A percentile compares a stretch with the other conserved stretches of the same genome.
phyloP scores from a whole-genome alignment of 1,140 invertebrate species.

The Eriocheir sinensis region DNA sequence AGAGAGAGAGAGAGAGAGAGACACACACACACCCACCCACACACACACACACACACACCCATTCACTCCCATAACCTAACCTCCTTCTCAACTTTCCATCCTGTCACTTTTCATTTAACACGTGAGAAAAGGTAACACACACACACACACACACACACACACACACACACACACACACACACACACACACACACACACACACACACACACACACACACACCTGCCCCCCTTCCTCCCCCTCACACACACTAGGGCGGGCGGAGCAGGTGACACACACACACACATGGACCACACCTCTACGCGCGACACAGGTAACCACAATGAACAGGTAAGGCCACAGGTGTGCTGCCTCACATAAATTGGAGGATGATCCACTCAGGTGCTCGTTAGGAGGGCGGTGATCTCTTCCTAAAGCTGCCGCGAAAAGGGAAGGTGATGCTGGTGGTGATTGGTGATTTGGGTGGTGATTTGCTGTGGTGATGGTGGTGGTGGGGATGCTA shows the following conservation, averaged over 20 bases:
- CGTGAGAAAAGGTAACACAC: background rate
- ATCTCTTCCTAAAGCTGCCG: background rate
- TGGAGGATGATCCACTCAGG: background rate
- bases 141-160: background rate
- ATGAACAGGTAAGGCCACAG: background rate
- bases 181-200: slow-evolving; percentile 37
- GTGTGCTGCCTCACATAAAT: slow-evolving; percentile 26
- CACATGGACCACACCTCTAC: background rate
- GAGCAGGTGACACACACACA: background rate
- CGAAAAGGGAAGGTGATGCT: slow-evolving; percentile 15
- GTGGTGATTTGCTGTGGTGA: no score
- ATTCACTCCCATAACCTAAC: no score
- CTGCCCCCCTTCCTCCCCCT: no score
- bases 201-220: slow-evolving; percentile 44
- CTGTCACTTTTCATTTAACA: no score
- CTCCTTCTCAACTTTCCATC: no score
- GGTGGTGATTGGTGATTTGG: slow-evolving; percentile 10
- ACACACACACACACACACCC: no score
- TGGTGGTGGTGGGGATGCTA: no score
- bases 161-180: slow-evolving; percentile 12
- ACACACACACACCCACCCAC: no score
- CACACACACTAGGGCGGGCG: no score
- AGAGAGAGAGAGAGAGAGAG: no score
- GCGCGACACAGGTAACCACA: background rate
- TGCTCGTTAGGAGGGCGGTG: slow-evolving; percentile 24